These are phyloP conservation scores for Macrosoma leucophasiata DNA, from an alignment of 2,888 invertebrate genomes.

Conservation along the genomic window DNA sequence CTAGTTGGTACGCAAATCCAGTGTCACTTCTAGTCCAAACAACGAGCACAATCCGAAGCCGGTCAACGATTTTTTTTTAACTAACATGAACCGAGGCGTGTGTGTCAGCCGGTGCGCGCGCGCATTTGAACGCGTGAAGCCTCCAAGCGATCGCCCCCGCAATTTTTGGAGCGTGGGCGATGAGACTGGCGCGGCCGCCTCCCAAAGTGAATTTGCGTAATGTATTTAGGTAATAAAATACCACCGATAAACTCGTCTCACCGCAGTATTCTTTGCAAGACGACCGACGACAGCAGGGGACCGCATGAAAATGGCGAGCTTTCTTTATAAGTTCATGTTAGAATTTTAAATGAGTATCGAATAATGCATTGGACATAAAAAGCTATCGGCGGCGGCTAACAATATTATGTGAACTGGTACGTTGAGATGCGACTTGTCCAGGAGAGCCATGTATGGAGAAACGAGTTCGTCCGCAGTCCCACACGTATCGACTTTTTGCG, in stretches of 20 bases:
- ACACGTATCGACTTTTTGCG: constrained; percentile 73
- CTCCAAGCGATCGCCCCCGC: constrained; percentile 64
- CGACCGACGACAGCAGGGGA: constrained; percentile 65
- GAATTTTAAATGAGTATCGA: constrained; percentile 76
- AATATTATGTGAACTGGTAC: constrained; percentile 73
- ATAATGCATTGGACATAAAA: constrained; percentile 75
- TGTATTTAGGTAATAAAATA: constrained; percentile 54
- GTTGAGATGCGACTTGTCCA: constrained; percentile 67
- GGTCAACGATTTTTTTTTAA: no score
- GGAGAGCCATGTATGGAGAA: constrained; percentile 69
- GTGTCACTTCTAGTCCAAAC: no score
- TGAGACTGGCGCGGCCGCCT: constrained; percentile 45
- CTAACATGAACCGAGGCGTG: no score
- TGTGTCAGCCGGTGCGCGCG: constrained; percentile 60
- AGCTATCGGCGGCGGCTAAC: constrained; percentile 71
- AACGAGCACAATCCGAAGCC: no score
- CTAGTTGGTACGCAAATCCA: constrained; percentile 21
- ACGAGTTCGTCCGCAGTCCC: constrained; percentile 72
- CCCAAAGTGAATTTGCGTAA: constrained; percentile 69
- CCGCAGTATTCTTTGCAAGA: constrained; percentile 25
- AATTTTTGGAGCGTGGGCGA: constrained; percentile 66
- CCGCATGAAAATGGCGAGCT: constrained; percentile 67
- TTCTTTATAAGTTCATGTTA: constrained; percentile 72
- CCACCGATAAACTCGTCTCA: constrained; percentile 28
- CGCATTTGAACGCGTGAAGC: constrained; percentile 68